These are phyloP conservation scores for Unio delphinus DNA, from an alignment of 2,888 invertebrate species.

Conservation along the genomic window DNA sequence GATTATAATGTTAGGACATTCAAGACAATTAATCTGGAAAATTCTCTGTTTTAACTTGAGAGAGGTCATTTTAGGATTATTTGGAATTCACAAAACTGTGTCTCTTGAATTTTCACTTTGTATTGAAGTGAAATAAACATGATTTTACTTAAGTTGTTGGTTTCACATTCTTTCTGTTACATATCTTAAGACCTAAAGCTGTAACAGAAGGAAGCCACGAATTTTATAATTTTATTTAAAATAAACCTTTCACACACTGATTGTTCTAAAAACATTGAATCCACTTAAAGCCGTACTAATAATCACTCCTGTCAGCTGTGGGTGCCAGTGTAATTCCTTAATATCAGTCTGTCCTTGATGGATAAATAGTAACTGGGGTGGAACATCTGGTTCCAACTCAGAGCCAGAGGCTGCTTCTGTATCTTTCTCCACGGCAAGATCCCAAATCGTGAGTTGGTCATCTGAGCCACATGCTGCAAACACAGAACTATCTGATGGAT, in stretches of 20 bases:
- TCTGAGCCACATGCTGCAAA: constrained; percentile 94
- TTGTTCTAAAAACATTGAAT: constrained; percentile 97
- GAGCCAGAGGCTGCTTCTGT: constrained; percentile 33
- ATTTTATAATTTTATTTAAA: too few species aligned
- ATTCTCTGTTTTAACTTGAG: too few species aligned
- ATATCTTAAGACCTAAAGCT: too few species aligned
- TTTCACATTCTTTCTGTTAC: too few species aligned
- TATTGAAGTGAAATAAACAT: too few species aligned
- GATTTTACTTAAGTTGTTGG: too few species aligned
- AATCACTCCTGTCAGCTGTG: constrained; percentile 92
- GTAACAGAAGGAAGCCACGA: too few species aligned
- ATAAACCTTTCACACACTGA: constrained; percentile 82
- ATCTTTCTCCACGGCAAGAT: constrained; percentile 77
- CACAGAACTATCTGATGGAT: constrained; percentile 92
- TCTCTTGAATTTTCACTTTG: too few species aligned
- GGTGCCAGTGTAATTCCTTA: constrained; percentile 99
- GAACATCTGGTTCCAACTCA: constrained; percentile 72
- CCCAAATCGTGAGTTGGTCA: constrained; percentile 97
- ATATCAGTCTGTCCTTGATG: constrained; percentile 98
- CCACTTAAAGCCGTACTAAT: constrained; percentile 95
- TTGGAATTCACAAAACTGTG: too few species aligned
- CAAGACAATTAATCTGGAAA: too few species aligned
- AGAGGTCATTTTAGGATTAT: too few species aligned
- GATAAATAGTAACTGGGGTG: constrained; percentile 96
- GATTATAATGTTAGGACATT: too few species aligned